Base-by-base conservation (phyloP, 2,113 vertebrate genomes). In the Pelmatolapia mariae region DNA sequence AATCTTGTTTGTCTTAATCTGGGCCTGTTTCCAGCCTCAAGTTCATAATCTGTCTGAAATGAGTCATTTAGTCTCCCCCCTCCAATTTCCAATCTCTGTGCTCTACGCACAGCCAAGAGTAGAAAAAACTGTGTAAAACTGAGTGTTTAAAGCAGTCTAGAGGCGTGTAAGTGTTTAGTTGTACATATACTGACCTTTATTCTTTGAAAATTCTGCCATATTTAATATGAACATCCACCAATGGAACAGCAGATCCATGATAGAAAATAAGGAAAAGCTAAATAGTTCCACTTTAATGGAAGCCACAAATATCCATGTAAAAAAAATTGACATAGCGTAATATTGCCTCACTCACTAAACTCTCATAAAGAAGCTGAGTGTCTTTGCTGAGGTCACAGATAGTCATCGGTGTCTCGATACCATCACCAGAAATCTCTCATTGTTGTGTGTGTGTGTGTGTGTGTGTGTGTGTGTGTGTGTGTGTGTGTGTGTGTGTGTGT, bases 81-180 rank as follows among this genome's bases (percentile, higher is more conserved):
- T n/a, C 19, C 0, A 1, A n/a, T n/a, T 24, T 19, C 1, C 38
- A 4, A n/a, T 68, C 12, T 43, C n/a, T 16, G 1, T 43, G 38
- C 7, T 24, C 19, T 19, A 63, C 4, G n/a, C 11, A 40, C n/a
- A 68, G 1, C 3, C 36, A 43, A 2, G 63, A 71, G 63, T 15
- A 43, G n/a, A 71, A 15, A 1, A 13, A 38, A 0, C 61, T 5
- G 31, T 1, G 18, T 5, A 3, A 36, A 36, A 1, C 10, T 36
- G 31, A 68, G 33, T 22, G 4, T 22, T 68, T 40, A 40, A 40
- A 40, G 63, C 63, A 68, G 33, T 22, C 33, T 0, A 38, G 18
- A n/a, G 59, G 59, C 31, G 36, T n/a, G 12, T n/a, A 6, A 11
- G 11, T n/a, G 36, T 38, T 40, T 2, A 68, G 11, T 13, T 22